phyloP scores from a whole-genome alignment of 2,797 vertebrate species.

The Pseudochirops cupreus region DNA sequence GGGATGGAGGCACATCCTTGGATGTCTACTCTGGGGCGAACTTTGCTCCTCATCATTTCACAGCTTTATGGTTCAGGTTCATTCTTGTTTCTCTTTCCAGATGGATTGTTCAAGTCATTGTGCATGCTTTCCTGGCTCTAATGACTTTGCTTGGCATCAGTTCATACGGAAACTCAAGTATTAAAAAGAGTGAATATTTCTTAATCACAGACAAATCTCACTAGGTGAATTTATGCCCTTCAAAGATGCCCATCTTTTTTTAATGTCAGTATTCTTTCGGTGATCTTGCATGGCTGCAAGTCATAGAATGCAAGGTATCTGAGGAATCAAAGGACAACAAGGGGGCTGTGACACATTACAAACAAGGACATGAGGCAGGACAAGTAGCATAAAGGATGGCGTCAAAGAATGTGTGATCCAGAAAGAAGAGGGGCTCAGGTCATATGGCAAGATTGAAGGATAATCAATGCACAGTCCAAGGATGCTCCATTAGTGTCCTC shows the following conservation, averaged over 20 bases:
- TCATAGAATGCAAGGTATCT: background rate
- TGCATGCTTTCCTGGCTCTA: background rate
- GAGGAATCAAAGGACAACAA: background rate
- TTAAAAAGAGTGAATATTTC: conserved; percentile 52
- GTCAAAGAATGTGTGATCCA: background rate
- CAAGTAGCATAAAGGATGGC: background rate
- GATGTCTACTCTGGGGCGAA: background rate
- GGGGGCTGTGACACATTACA: background rate
- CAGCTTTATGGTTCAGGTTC: background rate
- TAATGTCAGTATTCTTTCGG: background rate
- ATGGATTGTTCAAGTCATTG: background rate
- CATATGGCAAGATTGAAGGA: background rate
- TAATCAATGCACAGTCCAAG: background rate
- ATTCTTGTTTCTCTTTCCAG: background rate
- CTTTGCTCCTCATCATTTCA: background rate
- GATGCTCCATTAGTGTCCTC: background rate
- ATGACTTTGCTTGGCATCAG: background rate
- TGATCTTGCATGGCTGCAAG: background rate
- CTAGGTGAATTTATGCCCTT: background rate
- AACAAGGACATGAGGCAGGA: background rate
- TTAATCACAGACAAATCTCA: conserved; percentile 34
- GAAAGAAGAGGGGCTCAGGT: background rate
- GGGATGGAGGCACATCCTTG: background rate
- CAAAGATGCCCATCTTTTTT: background rate
- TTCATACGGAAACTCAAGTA: conserved; percentile 4